phyloP scores from a whole-genome alignment of 1,140 invertebrate genomes.

The Drosophila nikananu region DNA sequence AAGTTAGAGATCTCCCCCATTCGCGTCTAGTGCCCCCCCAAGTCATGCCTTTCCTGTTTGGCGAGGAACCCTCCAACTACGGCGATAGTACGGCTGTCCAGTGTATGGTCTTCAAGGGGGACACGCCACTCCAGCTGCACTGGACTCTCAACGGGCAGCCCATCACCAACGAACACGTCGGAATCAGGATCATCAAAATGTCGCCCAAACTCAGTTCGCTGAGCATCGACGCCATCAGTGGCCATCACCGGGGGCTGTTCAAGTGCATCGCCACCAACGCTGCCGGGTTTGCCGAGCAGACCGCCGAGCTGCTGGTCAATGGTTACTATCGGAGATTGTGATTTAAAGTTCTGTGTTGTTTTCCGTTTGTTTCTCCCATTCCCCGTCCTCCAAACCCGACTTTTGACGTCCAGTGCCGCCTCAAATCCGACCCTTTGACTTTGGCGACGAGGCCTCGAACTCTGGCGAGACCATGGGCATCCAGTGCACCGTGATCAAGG shows the following conservation, averaged over 20 bases:
- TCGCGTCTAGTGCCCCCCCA: conserved; percentile 87
- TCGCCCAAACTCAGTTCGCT: conserved; percentile 88
- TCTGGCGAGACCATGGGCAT: conserved; percentile 89
- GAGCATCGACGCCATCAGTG: conserved; percentile 90
- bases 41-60: conserved; percentile 91
- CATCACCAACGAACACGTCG: conserved; percentile 81
- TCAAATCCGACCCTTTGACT: conserved; percentile 89
- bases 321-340: conserved; percentile 85
- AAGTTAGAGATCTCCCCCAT: neutral
- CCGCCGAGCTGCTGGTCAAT: conserved; percentile 88
- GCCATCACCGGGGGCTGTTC: conserved; percentile 90
- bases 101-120: conserved; percentile 92
- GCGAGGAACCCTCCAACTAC: conserved; percentile 89
- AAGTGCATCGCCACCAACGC: conserved; percentile 90
- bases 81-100: conserved; percentile 88
- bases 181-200: conserved; percentile 87
- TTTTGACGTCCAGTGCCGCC: conserved; percentile 87
- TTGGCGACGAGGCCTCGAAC: conserved; percentile 89
- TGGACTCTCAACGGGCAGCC: conserved; percentile 91
- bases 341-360: conserved; percentile 15
- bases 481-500: conserved; percentile 94
- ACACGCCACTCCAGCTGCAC: conserved; percentile 89
- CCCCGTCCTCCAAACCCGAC: conserved; percentile 3
- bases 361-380: conserved; percentile 26
- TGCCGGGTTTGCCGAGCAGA: conserved; percentile 89